Base-by-base conservation (phyloP, 2,113 vertebrate genomes). In the Heterotis niloticus region DNA sequence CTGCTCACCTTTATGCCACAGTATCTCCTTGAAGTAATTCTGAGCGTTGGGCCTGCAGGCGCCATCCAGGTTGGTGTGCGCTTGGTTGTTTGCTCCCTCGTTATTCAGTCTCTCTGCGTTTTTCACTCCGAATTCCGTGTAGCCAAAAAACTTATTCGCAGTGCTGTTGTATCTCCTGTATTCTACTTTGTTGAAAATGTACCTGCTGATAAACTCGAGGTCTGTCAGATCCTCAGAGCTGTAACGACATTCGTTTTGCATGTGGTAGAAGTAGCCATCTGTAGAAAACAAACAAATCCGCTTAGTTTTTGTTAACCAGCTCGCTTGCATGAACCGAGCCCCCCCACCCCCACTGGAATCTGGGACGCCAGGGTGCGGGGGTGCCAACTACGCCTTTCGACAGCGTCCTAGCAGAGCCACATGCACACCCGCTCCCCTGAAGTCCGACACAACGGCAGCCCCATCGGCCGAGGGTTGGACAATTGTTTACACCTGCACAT, bases 161-260 rank as follows among this genome's bases (percentile, higher is more conserved):
- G 81, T 79, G 79, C 85, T 86, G 85, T 84, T 85, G 54, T 59
- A 86, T 28, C 81, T 75, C 4, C 16, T 0, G 0, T 0, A 0
- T 66, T 80, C 68, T 20, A 0, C 7, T 29, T 78, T 56, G 60
- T 86, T 85, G 71, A 82, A 86, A 20, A 18, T 0, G 0, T 14
- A 28, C 11, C 71, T 74, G 0, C 17, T 0, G 64, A 84, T 83
- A 23, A 0, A 79, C 78, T 84, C 82, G 4, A 84, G 78, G 84
- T 84, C 84, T 0, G 79, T 71, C 75, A 66, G 84, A 0, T 87
- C 75, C 51, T 70, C 34, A 29, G 88, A 90, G 85, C 72, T 87
- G 76, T 71, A 90, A 1, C 1, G n/a, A 54, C 87, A 88, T 0
- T 10, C 12, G 0, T 0, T 0, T 7, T 51, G 0, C 0, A 0